Evolutionary conservation across 2,888 invertebrate genomes (phyloP).

Genomic region (Pandemis corylana): DNA sequence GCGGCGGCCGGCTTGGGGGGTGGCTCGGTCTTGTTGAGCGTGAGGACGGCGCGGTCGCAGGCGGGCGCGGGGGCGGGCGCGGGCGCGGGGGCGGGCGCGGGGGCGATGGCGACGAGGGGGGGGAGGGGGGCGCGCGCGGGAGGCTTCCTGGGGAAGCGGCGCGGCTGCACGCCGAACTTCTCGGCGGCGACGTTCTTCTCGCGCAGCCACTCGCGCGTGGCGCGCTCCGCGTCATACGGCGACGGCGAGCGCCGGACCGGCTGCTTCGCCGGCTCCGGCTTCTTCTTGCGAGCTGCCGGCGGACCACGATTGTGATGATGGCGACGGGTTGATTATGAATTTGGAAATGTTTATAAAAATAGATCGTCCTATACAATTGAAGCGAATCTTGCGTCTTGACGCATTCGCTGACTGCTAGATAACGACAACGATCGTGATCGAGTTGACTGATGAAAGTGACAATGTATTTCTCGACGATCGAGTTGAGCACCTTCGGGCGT

Average conservation of each 20-base stretch:
- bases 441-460: too few relatives aligned
- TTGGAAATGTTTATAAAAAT: too few relatives aligned
- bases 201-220: conserved; percentile 46
- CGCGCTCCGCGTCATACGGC: conserved; percentile 20
- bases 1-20: background rate
- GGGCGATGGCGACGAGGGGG: background rate
- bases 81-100: background rate
- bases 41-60: background rate
- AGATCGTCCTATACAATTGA: too few relatives aligned
- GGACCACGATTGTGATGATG: too few relatives aligned
- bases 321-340: too few relatives aligned
- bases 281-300: conserved; percentile 9
- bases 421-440: too few relatives aligned
- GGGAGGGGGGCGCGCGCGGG: too few relatives aligned
- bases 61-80: background rate
- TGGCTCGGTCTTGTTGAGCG: too few relatives aligned
- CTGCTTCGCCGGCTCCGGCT: conserved; percentile 14
- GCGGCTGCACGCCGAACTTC: conserved; percentile 47
- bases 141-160: background rate
- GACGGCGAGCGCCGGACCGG: conserved; percentile 19
- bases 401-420: too few relatives aligned
- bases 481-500: too few relatives aligned
- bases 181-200: conserved; percentile 46
- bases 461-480: too few relatives aligned
- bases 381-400: too few relatives aligned